Evolutionary conservation across 2,888 invertebrate genomes (phyloP), one percentile per base, ranked within the genome.

Genomic region (Yponomeuta malinellus): DNA sequence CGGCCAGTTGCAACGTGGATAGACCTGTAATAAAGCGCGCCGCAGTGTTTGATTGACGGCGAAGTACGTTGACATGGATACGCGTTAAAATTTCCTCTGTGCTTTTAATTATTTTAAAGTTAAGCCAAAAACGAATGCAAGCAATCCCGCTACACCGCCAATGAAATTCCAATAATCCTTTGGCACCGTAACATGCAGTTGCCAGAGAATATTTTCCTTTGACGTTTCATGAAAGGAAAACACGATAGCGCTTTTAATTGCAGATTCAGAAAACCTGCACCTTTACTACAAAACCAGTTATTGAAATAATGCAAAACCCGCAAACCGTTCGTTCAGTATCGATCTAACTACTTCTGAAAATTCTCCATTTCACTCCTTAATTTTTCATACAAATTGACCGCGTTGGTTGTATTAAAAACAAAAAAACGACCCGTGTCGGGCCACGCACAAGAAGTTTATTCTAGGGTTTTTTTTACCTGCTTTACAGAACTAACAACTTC

Each of bases 111-210:
- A 59, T 65, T 65, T 65, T 65, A 65, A 65, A 31, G 65, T 65
- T 33, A 5, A 33, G 52, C 64, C 64, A 15, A 65, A 65, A 29
- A 29, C 12, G 31, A 65, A 65, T 33, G 12, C 65, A 65, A 65
- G 65, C 31, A 23, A 31, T 64, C n/a, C 10, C 33, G 65, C 52
- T 65, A 65, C 31, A 76, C 74, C 74, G 52, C 70, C 43, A 78
- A 79, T 78, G 78, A 80, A 82, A 79, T 82, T 78, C 79, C 80
- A 78, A 81, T 83, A 81, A 83, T 79, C 80, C 81, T 78, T 78
- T 77, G 77, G 74, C 75, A 76, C 77, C 23, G 78, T 78, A 77
- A 82, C 81, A 79, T 77, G 78, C 77, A 77, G 77, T 78, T 75
- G 23, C 76, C 76, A 74, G 77, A 74, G 78, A 77, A 78, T 68